These are phyloP conservation scores for Alitta virens DNA, from an alignment of 2,888 invertebrate genomes.

Conservation along the genomic window DNA sequence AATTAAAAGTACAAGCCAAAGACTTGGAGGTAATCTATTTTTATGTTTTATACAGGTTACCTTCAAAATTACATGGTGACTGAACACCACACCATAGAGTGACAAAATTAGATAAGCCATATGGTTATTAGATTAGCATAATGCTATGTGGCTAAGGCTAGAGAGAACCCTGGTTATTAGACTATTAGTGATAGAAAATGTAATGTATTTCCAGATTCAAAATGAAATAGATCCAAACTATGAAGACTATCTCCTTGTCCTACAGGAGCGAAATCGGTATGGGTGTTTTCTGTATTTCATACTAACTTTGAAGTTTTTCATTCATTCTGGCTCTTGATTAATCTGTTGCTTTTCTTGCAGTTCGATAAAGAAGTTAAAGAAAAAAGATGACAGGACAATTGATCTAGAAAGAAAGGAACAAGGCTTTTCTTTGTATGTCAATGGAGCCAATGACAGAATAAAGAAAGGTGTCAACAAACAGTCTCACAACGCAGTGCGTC, in stretches of 20 bases:
- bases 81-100: no score
- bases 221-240: not conserved
- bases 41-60: no score
- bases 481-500: not conserved
- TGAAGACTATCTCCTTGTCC: constrained; percentile 11
- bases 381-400: constrained; percentile 44
- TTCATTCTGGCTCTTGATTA: not conserved
- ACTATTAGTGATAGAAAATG: no score
- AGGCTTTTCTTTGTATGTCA: constrained; percentile 55
- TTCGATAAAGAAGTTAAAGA: constrained; percentile 41
- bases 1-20: no score
- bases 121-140: no score
- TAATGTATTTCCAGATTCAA: no score
- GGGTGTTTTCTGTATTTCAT: not conserved
- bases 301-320: not conserved
- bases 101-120: no score
- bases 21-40: no score
- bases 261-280: constrained; percentile 14
- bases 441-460: constrained; percentile 45
- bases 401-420: constrained; percentile 52
- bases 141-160: no score
- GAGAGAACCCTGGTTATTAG: no score
- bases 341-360: constrained; percentile 27
- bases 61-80: no score
- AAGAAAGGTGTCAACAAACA: not conserved